Base-by-base conservation (phyloP, 2,797 vertebrate species). In the Myotis planiceps region DNA sequence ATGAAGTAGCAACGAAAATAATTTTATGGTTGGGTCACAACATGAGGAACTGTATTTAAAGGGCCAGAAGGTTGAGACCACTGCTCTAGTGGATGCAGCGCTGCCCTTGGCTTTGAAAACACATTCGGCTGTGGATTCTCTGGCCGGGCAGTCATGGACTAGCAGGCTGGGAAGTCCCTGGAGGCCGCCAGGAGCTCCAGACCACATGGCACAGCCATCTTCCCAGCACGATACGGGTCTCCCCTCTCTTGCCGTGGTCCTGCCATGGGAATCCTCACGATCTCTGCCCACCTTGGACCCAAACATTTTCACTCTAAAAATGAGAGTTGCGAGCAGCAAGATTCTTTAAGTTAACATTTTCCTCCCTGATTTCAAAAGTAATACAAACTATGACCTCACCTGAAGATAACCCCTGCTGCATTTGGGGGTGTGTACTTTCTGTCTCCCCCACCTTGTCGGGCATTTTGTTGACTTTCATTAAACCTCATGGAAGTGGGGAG, bases 311-410 rank as follows among this genome's bases (percentile, higher is more conserved):
- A 18, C 16, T 16, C 63, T 65, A 65, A 65, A 65, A 32, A 19
- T 32, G n/a, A 3, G 8, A 32, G n/a, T n/a, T 65, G n/a, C 0
- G 0, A 65, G 63, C n/a, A 32, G n/a, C 34, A 15, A 34, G 29
- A 53, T n/a, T 76, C 80, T 95, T 92, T 47, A 55, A 93, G 32
- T 60, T 69, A n/a, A 71, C 12, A 10, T 60, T 16, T 55, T n/a
- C 27, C 39, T 16, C 18, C 34, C 53, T 51, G 39, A 37, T 66
- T 80, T 86, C 72, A 47, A 71, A 90, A 45, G 16, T 34, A 88
- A 23, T 47, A 10, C 10, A 89, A 68, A 51, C 18, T 23, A 0
- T 27, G 37, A n/a, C 34, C 49, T 82, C 42, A 34, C 21, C 23
- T 32, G 53, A 63, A 76, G 66, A 12, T 19, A 49, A 69, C 7